Conservation (phyloP, 2,888 invertebrate genomes). For the Prosopocoilus inquinatus region DNA sequence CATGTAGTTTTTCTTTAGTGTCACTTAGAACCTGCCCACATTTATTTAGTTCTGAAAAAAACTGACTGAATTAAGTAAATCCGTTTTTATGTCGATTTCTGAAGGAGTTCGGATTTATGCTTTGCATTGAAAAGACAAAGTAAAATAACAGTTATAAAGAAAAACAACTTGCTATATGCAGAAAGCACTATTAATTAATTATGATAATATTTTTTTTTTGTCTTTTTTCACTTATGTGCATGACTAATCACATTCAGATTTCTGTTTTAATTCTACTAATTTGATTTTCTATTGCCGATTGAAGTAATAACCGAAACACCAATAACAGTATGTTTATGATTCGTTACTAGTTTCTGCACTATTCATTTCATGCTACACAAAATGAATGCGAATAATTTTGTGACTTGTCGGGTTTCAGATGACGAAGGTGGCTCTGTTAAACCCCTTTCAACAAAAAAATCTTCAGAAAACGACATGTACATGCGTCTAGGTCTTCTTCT, state of each 20-base stretch:
- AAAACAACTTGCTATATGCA: not conserved
- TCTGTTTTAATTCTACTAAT: too few relatives aligned
- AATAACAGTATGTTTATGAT: not conserved
- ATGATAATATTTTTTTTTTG: not conserved
- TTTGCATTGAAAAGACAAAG: too few relatives aligned
- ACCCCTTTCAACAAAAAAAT: conserved; percentile 43
- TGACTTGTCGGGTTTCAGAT: conserved; percentile 13
- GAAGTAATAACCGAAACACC: not conserved
- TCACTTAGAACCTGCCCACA: too few relatives aligned
- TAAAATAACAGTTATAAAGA: too few relatives aligned
- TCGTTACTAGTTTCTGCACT: not conserved
- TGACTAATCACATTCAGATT: not conserved
- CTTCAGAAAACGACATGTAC: conserved; percentile 75
- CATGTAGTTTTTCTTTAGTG: too few relatives aligned
- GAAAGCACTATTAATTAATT: not conserved
- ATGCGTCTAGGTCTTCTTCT: conserved; percentile 79
- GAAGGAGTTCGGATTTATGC: too few relatives aligned
- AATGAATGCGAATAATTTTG: too few relatives aligned
- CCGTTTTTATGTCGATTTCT: too few relatives aligned
- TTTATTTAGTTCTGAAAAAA: too few relatives aligned
- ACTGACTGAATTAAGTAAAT: too few relatives aligned
- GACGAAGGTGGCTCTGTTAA: conserved; percentile 22
- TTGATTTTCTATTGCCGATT: not conserved
- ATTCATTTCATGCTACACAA: not conserved
- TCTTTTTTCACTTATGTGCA: not conserved